Evolutionary conservation across 1,140 invertebrate genomes (phyloP), one percentile per base, ranked within the genome.

Genomic region (Asbolus verrucosus): DNA sequence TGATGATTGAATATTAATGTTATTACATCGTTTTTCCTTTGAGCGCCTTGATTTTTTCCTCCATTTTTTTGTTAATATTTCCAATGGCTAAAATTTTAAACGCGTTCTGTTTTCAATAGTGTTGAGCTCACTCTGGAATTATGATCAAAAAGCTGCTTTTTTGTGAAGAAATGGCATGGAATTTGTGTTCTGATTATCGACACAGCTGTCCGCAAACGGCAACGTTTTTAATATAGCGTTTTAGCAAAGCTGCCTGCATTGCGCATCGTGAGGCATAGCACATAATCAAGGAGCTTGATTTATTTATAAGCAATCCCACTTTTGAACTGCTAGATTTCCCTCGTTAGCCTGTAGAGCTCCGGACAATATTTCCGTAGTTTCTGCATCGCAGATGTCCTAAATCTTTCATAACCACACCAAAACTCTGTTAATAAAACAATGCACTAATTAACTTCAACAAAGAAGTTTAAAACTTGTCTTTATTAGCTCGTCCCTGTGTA

Each of bases 331-430:
- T 62, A 62, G 59, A 62, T 62, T 36, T 33, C 59, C 30, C 59
- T 36, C 31, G 27, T 62, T 62, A 62, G 30, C n/a, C n/a, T n/a
- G n/a, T n/a, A n/a, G n/a, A n/a, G n/a, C 16, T 24, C 8, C 24
- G 30, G 18, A 38, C 59, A 38, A 62, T 62, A 33, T 33, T 5
- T 18, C 9, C 59, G 36, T 13, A 36, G n/a, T 11, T 54, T 14
- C 19, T 54, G 46, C 19, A 54, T 27, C 19, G 46, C 59, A 30
- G 30, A 33, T 21, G 59, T 62, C 36, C 67, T 68, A 68, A 68
- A 68, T 68, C 66, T 68, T 68, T 68, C 66, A 68, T 68, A 68
- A 68, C 66, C 66, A 61, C 66, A 68, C 67, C 67, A 69, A 69
- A 69, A 69, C 38, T 39, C 46, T 69, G 60, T 69, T 69, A 69